Percentiles rank a stretch among this genome's conserved stretches.
These are phyloP conservation scores for Leucoptera coffeella DNA, from an alignment of 2,888 invertebrate species.

Conservation along the genomic window DNA sequence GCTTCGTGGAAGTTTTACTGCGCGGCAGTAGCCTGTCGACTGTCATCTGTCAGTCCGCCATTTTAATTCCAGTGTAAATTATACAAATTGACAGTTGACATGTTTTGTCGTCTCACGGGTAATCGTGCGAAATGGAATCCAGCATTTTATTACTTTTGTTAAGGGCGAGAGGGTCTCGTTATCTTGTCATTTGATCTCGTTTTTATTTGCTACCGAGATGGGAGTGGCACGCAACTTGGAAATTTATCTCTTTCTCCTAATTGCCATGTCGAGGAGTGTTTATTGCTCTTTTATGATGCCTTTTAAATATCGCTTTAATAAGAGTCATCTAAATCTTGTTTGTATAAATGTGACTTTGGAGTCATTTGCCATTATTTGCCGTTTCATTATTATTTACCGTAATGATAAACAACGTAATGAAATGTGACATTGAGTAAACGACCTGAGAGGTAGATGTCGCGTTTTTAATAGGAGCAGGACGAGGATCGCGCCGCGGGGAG, in stretches of 20 bases:
- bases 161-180: constrained; percentile 14
- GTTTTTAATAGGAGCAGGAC: constrained; percentile 27
- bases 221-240: constrained; percentile 1
- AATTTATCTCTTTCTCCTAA: constrained; percentile 1
- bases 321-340: too few relatives aligned
- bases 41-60: constrained; percentile 34
- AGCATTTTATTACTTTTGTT: constrained; percentile 27
- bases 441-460: constrained; percentile 26
- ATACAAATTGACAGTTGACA: constrained; percentile 44
- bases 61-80: constrained; percentile 41
- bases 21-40: too few relatives aligned
- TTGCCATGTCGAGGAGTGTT: too few relatives aligned
- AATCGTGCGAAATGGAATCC: constrained; percentile 32
- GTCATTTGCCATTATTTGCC: too few relatives aligned
- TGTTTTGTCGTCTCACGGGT: constrained; percentile 43
- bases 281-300: too few relatives aligned
- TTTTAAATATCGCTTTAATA: too few relatives aligned
- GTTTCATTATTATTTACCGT: too few relatives aligned
- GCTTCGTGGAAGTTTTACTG: too few relatives aligned
- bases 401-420: too few relatives aligned
- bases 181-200: constrained; percentile 11
- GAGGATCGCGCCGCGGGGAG: constrained; percentile 17
- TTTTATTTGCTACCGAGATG: constrained; percentile 7
- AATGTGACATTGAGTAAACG: constrained; percentile 46
- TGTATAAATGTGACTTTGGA: too few relatives aligned